phyloP scores from a whole-genome alignment of 1,140 invertebrate species.

The Caenorhabditis remanei region DNA sequence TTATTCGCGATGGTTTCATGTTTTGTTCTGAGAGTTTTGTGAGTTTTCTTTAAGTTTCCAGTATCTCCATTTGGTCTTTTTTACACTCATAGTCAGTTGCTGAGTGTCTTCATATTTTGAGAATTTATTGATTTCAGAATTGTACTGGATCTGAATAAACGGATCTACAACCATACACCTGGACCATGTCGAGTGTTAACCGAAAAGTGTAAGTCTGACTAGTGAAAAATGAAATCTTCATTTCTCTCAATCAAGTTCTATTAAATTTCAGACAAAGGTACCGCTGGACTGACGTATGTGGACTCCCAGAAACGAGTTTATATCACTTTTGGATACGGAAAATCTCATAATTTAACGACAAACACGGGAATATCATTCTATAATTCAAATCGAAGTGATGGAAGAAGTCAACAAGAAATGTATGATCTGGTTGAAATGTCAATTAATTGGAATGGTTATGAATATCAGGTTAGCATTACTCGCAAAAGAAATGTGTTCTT shows the following conservation, averaged over 20 bases:
- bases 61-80: too few relatives aligned
- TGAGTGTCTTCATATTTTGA: too few relatives aligned
- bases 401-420: conserved; percentile 34
- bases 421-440: conserved; percentile 31
- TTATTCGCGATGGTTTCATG: conserved; percentile 7
- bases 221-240: too few relatives aligned
- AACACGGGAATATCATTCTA: conserved; percentile 29
- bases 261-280: conserved; percentile 15
- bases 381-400: conserved; percentile 30
- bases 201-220: conserved; percentile 9
- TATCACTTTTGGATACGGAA: conserved; percentile 34
- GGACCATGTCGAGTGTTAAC: conserved; percentile 47
- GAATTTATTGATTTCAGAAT: conserved; percentile 34
- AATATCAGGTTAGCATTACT: conserved; percentile 8
- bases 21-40: conserved; percentile 24
- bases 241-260: background rate
- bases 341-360: conserved; percentile 7
- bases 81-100: too few relatives aligned
- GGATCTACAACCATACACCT: conserved; percentile 53
- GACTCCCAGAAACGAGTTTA: conserved; percentile 38
- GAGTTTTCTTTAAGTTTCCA: background rate
- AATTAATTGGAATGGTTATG: conserved; percentile 45
- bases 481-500: background rate
- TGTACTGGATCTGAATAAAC: conserved; percentile 30
- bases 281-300: background rate